Percentiles rank a stretch among this genome's conserved stretches.
phyloP scores from a whole-genome alignment of 2,888 invertebrate genomes.

The Idaea biselata region DNA sequence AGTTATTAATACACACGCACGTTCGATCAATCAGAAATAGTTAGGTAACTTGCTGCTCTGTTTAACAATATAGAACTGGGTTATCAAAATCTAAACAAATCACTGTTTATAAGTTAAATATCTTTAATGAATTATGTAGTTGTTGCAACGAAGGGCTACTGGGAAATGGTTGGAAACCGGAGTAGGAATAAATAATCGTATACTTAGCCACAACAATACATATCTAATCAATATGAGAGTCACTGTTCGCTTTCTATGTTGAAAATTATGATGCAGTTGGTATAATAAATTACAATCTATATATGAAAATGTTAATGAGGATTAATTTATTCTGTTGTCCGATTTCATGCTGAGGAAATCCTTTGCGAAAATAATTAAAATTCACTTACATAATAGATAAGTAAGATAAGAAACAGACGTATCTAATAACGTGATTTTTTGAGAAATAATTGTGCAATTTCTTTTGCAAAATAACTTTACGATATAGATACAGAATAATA shows the following conservation, averaged over 20 bases:
- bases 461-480: no score
- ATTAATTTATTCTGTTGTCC: neutral
- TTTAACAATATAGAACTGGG: conserved; percentile 18
- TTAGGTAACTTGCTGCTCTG: conserved; percentile 17
- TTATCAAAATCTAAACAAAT: conserved; percentile 30
- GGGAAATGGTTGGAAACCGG: conserved; percentile 33
- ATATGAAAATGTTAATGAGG: neutral
- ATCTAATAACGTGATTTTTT: no score
- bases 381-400: neutral
- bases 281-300: conserved; percentile 33
- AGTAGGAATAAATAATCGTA: conserved; percentile 15
- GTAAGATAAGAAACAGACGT: no score
- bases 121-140: conserved; percentile 9
- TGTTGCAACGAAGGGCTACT: conserved; percentile 40
- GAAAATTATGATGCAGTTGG: conserved; percentile 30
- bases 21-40: conserved; percentile 37
- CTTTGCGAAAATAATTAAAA: neutral
- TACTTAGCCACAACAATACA: neutral
- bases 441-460: neutral
- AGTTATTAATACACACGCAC: conserved; percentile 47
- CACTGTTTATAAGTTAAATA: conserved; percentile 17
- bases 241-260: conserved; percentile 41
- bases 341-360: neutral
- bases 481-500: no score
- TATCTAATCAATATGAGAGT: conserved; percentile 35